Conservation (phyloP, 2,797 vertebrate species). For the Scleropages formosus region DNA sequence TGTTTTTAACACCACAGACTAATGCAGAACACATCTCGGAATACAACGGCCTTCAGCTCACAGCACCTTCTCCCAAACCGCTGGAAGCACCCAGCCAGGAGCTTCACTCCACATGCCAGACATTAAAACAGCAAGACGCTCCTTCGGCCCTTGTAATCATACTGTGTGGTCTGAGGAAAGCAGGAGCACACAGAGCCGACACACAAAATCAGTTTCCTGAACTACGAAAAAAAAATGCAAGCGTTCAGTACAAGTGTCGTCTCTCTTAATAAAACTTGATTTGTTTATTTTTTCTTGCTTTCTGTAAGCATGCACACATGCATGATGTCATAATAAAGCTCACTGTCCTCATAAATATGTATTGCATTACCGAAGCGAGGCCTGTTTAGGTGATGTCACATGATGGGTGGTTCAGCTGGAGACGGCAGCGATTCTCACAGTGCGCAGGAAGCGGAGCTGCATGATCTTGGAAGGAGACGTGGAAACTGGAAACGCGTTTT, state of each 20-base stretch:
- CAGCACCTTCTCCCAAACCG: slow-evolving; percentile 2
- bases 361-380: not conserved
- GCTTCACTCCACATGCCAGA: slow-evolving; percentile 48
- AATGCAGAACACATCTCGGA: not conserved
- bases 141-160: slow-evolving; percentile 38
- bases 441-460: slow-evolving; percentile 15
- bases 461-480: slow-evolving; percentile 15
- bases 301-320: not conserved
- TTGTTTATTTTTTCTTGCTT: slow-evolving; percentile 10
- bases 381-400: slow-evolving; percentile 28
- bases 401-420: not conserved
- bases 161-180: slow-evolving; percentile 24
- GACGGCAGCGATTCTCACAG: slow-evolving; percentile 18
- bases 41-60: not conserved
- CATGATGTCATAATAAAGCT: not conserved
- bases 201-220: slow-evolving; percentile 21
- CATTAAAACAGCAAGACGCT: slow-evolving; percentile 51
- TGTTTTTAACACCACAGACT: not conserved
- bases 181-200: not conserved
- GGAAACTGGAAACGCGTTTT: slow-evolving; percentile 29
- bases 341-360: slow-evolving; percentile 13
- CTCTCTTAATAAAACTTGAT: slow-evolving; percentile 3
- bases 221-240: not conserved
- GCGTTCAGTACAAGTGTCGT: too few relatives aligned
- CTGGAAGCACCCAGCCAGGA: not conserved